Evolutionary conservation across 2,797 vertebrate species (phyloP).

Genomic region (Channallabes apus): DNA sequence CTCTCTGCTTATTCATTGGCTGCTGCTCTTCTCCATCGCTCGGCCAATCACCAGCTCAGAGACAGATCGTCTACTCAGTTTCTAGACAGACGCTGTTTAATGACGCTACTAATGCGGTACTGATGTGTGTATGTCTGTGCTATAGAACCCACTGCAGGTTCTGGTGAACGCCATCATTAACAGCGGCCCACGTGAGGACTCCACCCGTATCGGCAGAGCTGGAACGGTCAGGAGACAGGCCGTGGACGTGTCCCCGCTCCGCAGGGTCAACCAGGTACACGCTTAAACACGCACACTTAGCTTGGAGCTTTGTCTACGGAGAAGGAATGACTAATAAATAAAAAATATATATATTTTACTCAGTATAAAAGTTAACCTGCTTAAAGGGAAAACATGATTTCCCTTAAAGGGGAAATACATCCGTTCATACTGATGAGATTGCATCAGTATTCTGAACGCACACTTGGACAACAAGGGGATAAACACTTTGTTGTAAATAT

Average conservation of each 20-base stretch:
- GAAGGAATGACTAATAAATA: too few relatives aligned
- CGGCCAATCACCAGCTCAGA: slow-evolving; percentile 76
- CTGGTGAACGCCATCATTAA: slow-evolving; percentile 96
- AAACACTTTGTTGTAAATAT: neutral
- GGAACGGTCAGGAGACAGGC: slow-evolving; percentile 93
- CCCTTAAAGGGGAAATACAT: too few relatives aligned
- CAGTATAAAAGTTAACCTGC: too few relatives aligned
- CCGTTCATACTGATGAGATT: too few relatives aligned
- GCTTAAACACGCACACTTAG: neutral
- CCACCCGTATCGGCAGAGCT: slow-evolving; percentile 90
- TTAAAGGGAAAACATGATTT: too few relatives aligned
- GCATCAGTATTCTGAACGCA: too few relatives aligned
- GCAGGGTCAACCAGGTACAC: slow-evolving; percentile 90
- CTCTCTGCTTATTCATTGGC: slow-evolving; percentile 81
- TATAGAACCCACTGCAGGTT: slow-evolving; percentile 91
- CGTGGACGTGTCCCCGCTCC: slow-evolving; percentile 90
- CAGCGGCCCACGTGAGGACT: slow-evolving; percentile 93
- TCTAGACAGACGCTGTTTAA: neutral
- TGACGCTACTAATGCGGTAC: neutral
- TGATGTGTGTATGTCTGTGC: neutral
- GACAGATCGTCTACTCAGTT: slow-evolving; percentile 52
- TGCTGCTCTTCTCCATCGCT: slow-evolving; percentile 64
- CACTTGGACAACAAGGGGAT: too few relatives aligned
- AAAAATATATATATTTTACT: too few relatives aligned
- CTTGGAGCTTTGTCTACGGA: neutral